Evolutionary conservation across 1,140 invertebrate genomes (phyloP), one percentile per base, ranked within the genome.

Genomic region (Cherax quadricarinatus): DNA sequence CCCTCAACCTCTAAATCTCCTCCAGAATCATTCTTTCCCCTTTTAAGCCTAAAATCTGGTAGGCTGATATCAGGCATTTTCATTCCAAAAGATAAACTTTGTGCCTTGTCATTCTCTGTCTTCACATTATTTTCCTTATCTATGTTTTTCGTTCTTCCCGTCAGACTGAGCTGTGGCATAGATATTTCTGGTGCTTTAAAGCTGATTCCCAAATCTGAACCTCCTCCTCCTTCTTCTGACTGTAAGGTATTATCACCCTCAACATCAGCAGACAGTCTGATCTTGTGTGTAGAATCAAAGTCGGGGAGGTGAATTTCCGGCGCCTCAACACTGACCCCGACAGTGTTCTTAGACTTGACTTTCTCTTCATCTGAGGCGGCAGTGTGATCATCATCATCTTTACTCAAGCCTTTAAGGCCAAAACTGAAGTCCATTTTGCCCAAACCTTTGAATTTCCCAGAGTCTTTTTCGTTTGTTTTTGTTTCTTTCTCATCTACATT

Each of bases 291-390:
- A 48, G 21, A 18, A 12, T 87, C 85, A 41, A 89, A 5, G 62
- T 82, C 79, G 4, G 87, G 87, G 6, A 57, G 4, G 21, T 87
- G 70, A 30, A 90, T 16, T 18, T 90, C 88, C 30, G 88, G 88
- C 24, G 57, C 70, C 66, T 86, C 84, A 18, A 91, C 60, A 57
- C 62, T 91, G 12, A 91, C n/a, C 12, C 84, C 84, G 30, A 91
- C 60, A 1, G 78, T 86, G 49, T 79, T 62, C 30, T 86, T 86
- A 9, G 84, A 86, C 75, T 91, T 91, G 4, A 86, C 84, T 81
- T 91, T 91, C 78, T 91, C 90, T 70, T 91, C 90, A 49, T 91
- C 90, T 18, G 90, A 91, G 41, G 83, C 90, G 10, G 57, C 85
- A 12, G 75, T 86, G 51, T 91, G 82, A 78, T 78, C 82, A 48